Evolutionary conservation across 2,113 vertebrate species (phyloP).

Genomic region (Apus apus): DNA sequence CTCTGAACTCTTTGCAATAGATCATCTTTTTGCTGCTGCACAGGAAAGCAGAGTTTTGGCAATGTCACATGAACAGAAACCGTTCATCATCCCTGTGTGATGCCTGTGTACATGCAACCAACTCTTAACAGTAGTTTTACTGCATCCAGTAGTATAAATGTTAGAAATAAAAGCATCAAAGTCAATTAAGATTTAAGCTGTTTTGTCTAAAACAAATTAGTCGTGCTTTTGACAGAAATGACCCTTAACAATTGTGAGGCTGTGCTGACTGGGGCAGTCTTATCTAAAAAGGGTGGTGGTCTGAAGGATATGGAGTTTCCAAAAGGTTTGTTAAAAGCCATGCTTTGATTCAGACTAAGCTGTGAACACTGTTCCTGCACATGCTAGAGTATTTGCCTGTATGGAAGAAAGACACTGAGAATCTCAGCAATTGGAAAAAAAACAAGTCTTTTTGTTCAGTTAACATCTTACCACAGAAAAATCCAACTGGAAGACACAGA

Average conservation of each 20-base stretch:
- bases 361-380: not conserved
- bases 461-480: not conserved
- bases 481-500: not conserved
- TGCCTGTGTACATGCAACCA: not conserved
- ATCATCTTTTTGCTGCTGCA: slow-evolving; percentile 52
- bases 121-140: not conserved
- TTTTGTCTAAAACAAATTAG: not conserved
- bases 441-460: not conserved
- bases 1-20: slow-evolving; percentile 45
- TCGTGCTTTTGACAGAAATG: not conserved
- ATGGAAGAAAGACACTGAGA: not conserved
- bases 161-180: not conserved
- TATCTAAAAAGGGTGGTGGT: not conserved
- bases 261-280: not conserved
- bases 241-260: not conserved
- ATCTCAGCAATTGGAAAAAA: not conserved
- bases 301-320: not conserved
- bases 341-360: not conserved
- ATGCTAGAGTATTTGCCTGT: not conserved
- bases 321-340: not conserved
- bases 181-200: not conserved
- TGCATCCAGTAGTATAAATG: not conserved
- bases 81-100: not conserved
- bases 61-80: not conserved
- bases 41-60: slow-evolving; percentile 45